phyloP scores from a whole-genome alignment of 2,888 invertebrate species.

The Phalera bucephala region DNA sequence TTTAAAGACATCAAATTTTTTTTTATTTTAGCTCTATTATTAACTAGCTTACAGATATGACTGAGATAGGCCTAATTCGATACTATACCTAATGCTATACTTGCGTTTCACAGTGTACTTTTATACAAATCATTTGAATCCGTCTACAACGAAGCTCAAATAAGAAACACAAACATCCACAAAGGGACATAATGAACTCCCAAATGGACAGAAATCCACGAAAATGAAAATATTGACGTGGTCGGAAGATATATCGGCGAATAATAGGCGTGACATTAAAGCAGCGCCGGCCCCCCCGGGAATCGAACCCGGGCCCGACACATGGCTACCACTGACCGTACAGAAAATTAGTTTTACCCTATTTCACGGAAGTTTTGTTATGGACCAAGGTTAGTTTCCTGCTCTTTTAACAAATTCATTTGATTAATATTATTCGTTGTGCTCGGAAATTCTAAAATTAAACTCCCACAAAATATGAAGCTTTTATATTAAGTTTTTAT shows the following conservation, averaged over 20 bases:
- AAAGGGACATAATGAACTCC: slow-evolving; percentile 54
- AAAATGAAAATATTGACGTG: slow-evolving; percentile 75
- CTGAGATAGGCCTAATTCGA: too few relatives aligned
- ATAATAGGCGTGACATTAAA: slow-evolving; percentile 80
- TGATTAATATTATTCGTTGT: too few relatives aligned
- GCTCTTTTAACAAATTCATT: slow-evolving; percentile 17
- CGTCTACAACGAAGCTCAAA: too few relatives aligned
- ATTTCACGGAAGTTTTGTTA: slow-evolving; percentile 77
- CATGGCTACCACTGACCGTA: slow-evolving; percentile 62
- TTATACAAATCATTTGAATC: too few relatives aligned
- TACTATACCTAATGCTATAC: too few relatives aligned
- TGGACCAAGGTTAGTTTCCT: slow-evolving; percentile 42
- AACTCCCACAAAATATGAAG: too few relatives aligned
- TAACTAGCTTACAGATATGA: too few relatives aligned
- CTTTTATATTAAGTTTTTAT: too few relatives aligned
- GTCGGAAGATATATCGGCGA: slow-evolving; percentile 73
- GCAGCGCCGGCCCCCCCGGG: slow-evolving; percentile 63
- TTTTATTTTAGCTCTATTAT: too few relatives aligned
- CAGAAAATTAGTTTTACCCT: slow-evolving; percentile 74
- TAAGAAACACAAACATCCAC: slow-evolving; percentile 21
- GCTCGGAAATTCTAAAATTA: too few relatives aligned
- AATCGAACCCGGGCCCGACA: slow-evolving; percentile 66
- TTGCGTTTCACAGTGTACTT: too few relatives aligned
- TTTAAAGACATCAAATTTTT: too few relatives aligned
- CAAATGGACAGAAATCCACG: slow-evolving; percentile 59